A percentile compares a stretch with the other conserved stretches of the same genome.
phyloP scores from a whole-genome alignment of 2,888 invertebrate genomes.

The Drosophila algonquin region DNA sequence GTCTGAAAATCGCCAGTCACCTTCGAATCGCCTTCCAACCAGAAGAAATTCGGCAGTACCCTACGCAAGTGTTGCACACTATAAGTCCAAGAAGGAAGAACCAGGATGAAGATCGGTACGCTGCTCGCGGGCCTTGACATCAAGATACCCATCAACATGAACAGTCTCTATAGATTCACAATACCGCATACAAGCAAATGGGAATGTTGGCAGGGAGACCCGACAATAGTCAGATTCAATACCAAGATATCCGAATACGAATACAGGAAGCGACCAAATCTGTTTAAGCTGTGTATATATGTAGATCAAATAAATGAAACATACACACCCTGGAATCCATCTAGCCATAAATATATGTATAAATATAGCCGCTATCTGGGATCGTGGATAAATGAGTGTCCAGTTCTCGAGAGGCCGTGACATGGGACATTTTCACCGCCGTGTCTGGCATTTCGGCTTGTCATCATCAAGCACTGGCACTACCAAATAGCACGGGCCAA shows the following conservation, averaged over 20 bases:
- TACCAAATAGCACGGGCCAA: too few species aligned
- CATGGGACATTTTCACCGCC: neutral
- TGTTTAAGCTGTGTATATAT: too few species aligned
- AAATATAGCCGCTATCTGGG: neutral
- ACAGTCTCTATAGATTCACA: too few species aligned
- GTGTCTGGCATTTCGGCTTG: neutral
- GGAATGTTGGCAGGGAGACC: too few species aligned
- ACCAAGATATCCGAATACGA: neutral
- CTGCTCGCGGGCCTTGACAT: too few species aligned
- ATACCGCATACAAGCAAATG: too few species aligned
- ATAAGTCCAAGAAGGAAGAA: neutral
- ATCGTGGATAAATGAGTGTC: neutral
- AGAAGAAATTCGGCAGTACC: neutral
- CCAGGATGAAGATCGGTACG: neutral
- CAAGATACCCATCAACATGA: too few species aligned
- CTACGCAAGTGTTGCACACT: neutral
- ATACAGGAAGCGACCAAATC: neutral
- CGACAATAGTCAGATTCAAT: too few species aligned
- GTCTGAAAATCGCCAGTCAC: too few species aligned
- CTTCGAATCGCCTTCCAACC: too few species aligned
- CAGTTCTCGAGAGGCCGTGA: conserved; percentile 1
- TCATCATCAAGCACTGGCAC: neutral
- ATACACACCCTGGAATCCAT: neutral
- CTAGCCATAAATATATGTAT: neutral
- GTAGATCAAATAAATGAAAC: too few species aligned